These are phyloP conservation scores for Callopanchax toddi DNA, from an alignment of 2,113 vertebrate species.

Conservation along the genomic window DNA sequence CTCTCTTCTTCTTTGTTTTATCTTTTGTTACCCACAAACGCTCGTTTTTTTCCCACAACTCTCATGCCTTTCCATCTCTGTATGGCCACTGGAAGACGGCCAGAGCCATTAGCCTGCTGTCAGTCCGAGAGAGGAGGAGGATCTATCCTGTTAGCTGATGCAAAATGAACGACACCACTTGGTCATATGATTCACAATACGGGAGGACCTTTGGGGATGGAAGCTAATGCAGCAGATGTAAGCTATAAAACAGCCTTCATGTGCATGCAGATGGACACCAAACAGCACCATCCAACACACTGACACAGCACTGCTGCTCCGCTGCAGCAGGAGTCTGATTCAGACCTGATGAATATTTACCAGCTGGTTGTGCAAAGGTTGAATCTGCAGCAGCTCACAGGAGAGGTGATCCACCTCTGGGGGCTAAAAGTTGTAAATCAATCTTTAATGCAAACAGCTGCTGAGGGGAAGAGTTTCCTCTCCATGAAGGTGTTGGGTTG, in stretches of 20 bases:
- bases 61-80: slow-evolving; percentile 43
- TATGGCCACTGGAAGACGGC: slow-evolving; percentile 57
- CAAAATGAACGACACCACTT: slow-evolving; percentile 56
- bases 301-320: slow-evolving; percentile 26
- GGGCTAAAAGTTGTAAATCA: slow-evolving; percentile 52
- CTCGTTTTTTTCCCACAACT: slow-evolving; percentile 28
- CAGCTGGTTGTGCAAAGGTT: slow-evolving; percentile 30
- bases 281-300: slow-evolving; percentile 25
- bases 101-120: slow-evolving; percentile 74
- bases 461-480: slow-evolving; percentile 35
- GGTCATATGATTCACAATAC: slow-evolving; percentile 36
- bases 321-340: slow-evolving; percentile 60
- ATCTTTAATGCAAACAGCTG: slow-evolving; percentile 43
- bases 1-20: slow-evolving; percentile 34
- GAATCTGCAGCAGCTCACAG: slow-evolving; percentile 30
- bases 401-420: slow-evolving; percentile 32
- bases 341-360: slow-evolving; percentile 75
- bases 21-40: slow-evolving; percentile 15
- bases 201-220: slow-evolving; percentile 24
- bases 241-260: not conserved
- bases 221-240: slow-evolving; percentile 21
- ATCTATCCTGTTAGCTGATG: slow-evolving; percentile 68
- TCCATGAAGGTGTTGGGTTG: slow-evolving; percentile 3
- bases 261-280: slow-evolving; percentile 9
- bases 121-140: slow-evolving; percentile 55